A percentile compares a stretch with the other conserved stretches of the same genome.
Evolutionary conservation across 2,888 invertebrate species (phyloP).

Genomic region (Tenthredo distinguenda): DNA sequence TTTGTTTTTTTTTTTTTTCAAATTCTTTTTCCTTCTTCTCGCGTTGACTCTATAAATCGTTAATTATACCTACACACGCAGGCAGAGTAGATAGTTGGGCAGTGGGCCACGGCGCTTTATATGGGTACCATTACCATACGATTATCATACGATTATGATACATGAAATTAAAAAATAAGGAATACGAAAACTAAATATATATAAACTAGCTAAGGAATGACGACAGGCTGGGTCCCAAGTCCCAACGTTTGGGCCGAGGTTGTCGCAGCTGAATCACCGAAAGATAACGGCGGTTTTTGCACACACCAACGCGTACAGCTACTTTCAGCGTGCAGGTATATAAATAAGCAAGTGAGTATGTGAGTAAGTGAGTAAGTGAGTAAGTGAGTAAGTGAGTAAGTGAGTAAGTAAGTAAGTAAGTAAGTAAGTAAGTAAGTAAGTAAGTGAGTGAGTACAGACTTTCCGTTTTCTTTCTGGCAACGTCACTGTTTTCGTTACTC

Average conservation of each 20-base stretch:
- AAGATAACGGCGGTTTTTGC: conserved; percentile 43
- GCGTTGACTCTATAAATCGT: background rate
- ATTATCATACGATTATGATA: conserved; percentile 45
- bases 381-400: background rate
- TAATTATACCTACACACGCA: background rate
- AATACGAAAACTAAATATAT: background rate
- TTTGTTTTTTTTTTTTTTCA: background rate
- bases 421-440: background rate
- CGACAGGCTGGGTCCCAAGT: background rate
- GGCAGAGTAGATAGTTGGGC: conserved; percentile 25
- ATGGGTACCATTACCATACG: conserved; percentile 38
- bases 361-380: conserved; percentile 46
- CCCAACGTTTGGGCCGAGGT: conserved; percentile 3
- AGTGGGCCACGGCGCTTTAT: conserved; percentile 34
- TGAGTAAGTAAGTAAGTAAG: background rate
- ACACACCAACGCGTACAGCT: conserved; percentile 11
- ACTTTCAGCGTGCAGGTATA: conserved; percentile 59
- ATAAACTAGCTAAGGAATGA: background rate
- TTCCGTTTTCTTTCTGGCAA: conserved; percentile 47
- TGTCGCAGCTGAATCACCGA: conserved; percentile 31
- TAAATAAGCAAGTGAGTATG: conserved; percentile 64
- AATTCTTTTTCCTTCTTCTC: background rate
- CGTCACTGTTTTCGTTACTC: conserved; percentile 52
- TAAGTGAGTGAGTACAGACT: background rate
- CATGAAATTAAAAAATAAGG: conserved; percentile 1